Conservation (phyloP, 37 sponge, comb jelly and placozoan genomes). For the Dysidea cf. avara region DNA sequence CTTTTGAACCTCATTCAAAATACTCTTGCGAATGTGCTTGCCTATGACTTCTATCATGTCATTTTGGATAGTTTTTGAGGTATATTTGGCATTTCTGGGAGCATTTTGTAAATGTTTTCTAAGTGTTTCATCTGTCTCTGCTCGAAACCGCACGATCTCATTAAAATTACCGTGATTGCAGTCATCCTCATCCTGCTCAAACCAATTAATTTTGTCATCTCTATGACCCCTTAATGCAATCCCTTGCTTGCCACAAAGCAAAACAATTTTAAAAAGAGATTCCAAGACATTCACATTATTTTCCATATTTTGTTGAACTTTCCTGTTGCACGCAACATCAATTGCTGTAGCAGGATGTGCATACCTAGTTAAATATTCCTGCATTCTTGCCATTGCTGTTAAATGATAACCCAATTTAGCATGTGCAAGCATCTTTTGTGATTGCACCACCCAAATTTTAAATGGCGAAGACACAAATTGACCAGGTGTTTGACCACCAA, state of each 20-base stretch:
- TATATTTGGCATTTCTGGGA: constrained; percentile 54
- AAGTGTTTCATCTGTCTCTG: constrained; percentile 33
- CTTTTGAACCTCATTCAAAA: constrained; percentile 14
- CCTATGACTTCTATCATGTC: constrained; percentile 26
- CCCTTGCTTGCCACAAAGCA: constrained; percentile 59
- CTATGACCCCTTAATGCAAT: constrained; percentile 45
- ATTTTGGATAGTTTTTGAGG: constrained; percentile 49
- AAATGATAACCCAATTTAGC: constrained; percentile 20
- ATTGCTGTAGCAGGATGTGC: constrained; percentile 21
- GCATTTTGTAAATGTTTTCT: constrained; percentile 17
- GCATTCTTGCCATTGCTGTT: constrained; percentile 32
- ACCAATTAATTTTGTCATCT: constrained; percentile 48
- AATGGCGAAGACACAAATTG: constrained; percentile 45
- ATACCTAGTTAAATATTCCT: constrained; percentile 13
- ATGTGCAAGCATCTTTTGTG: constrained; percentile 7
- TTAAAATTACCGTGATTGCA: constrained; percentile 34
- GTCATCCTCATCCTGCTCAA: background rate
- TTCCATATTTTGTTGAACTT: constrained; percentile 19
- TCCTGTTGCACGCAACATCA: constrained; percentile 13
- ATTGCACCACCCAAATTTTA: constrained; percentile 16
- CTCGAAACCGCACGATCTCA: constrained; percentile 35
- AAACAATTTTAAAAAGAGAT: constrained; percentile 37
- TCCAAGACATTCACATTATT: constrained; percentile 35
- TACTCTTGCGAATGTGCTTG: background rate
- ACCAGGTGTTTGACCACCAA: constrained; percentile 35